Conservation (phyloP, 30 jellyfish, hydroid and myxozoan species). For the Rhopilema esculentum region DNA sequence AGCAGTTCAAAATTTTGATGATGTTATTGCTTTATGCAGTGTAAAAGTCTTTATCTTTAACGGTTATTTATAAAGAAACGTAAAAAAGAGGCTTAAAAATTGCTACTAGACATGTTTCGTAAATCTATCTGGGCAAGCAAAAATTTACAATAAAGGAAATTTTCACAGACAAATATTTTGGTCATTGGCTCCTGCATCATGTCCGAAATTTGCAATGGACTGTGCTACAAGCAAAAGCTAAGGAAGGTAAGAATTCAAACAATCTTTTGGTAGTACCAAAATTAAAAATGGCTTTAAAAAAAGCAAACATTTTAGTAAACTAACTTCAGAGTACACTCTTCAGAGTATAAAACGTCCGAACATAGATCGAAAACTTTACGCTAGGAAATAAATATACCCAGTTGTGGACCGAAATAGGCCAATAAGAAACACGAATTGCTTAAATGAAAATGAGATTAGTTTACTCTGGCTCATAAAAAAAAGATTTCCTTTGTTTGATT, state of each 20-base stretch:
- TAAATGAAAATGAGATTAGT: neutral
- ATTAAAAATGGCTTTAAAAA: neutral
- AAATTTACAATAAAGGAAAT: neutral
- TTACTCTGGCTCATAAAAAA: neutral
- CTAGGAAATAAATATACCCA: neutral
- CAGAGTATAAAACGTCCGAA: neutral
- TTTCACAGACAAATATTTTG: conserved; percentile 8
- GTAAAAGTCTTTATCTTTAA: neutral
- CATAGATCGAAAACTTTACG: neutral
- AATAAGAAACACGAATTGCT: neutral
- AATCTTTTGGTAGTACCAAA: neutral
- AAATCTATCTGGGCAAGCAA: neutral
- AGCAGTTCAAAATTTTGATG: neutral
- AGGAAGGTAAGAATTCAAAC: conserved; percentile 7
- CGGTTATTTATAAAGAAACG: neutral
- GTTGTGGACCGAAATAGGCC: conserved; percentile 2
- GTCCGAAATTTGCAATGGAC: conserved; percentile 34
- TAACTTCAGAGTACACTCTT: neutral
- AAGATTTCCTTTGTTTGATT: neutral
- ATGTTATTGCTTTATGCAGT: neutral
- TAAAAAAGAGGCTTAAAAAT: neutral
- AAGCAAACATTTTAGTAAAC: neutral
- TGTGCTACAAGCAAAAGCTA: conserved; percentile 26
- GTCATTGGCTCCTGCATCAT: conserved; percentile 31
- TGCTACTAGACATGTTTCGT: neutral